Percentiles rank a stretch among this genome's conserved stretches.
These are phyloP conservation scores for Ellobius talpinus DNA, from an alignment of 2,113 vertebrate genomes.

Conservation along the genomic window DNA sequence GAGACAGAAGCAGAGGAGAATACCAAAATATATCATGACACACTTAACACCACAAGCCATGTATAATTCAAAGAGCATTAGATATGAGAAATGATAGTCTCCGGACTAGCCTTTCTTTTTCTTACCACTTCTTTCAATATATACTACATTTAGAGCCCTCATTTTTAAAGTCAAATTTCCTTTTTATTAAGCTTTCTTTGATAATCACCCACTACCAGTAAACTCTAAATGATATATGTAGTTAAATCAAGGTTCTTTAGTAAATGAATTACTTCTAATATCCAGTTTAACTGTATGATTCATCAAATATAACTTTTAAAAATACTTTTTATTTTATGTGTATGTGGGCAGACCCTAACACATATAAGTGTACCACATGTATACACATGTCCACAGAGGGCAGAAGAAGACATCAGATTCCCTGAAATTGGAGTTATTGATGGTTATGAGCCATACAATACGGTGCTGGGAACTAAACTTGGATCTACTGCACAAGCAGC, in stretches of 20 bases:
- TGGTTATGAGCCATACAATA: neutral
- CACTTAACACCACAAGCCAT: neutral
- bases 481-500: neutral
- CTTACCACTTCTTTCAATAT: neutral
- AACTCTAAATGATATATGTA: conserved; percentile 25
- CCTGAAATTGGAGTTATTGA: neutral
- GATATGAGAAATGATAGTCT: conserved; percentile 11
- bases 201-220: conserved; percentile 8
- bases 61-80: neutral
- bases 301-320: conserved; percentile 36
- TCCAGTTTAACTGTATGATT: conserved; percentile 25
- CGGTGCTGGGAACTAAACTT: too few species aligned
- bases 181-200: conserved; percentile 48
- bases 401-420: neutral
- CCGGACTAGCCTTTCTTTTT: conserved; percentile 22
- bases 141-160: conserved; percentile 22
- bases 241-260: neutral
- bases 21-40: conserved; percentile 4
- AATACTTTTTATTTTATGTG: neutral
- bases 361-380: neutral
- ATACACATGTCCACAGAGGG: neutral
- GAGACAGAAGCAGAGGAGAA: neutral
- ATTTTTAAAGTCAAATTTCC: neutral
- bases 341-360: neutral
- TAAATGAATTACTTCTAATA: conserved; percentile 23